Base-by-base conservation (phyloP, 23 tunicate species). In the Botrylloides violaceus region DNA sequence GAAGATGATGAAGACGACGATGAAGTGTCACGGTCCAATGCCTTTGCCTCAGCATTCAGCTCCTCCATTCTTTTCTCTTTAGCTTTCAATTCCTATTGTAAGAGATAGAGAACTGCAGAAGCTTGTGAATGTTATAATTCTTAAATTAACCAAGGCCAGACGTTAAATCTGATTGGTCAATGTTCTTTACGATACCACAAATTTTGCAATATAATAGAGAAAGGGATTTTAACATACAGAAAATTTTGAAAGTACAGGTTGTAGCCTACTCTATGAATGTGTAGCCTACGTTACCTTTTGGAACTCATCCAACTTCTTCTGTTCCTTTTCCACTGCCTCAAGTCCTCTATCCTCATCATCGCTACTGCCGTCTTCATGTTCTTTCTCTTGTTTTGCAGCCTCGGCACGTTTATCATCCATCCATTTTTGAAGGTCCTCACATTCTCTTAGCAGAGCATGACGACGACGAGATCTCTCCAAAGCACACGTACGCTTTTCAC, bases 231-330 rank as follows among this genome's bases (percentile, higher is more conserved):
- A n/a, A n/a, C n/a, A n/a, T n/a, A n/a, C n/a, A n/a, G n/a, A n/a
- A n/a, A n/a, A n/a, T n/a, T n/a, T n/a, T n/a, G n/a, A n/a, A n/a
- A n/a, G n/a, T n/a, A n/a, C n/a, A n/a, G n/a, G n/a, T n/a, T n/a
- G n/a, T n/a, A n/a, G n/a, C n/a, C n/a, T n/a, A n/a, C n/a, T n/a
- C n/a, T n/a, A n/a, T n/a, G n/a, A n/a, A n/a, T n/a, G n/a, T n/a
- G n/a, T n/a, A n/a, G n/a, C 53, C 53, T 7, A 15, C 53, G 43
- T 35, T 59, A 90, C 97, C 79, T 80, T 83, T 49, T 90, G 97
- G 49, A 90, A 90, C 27, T 90, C 90, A 70, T 90, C 97, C 62
- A 90, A 50, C 60, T 83, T 71, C 43, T 80, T 80, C 55, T 90
- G 89, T 48, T 71, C 38, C 56, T 78, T 73, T 74, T 90, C 91